Evolutionary conservation across 2,113 vertebrate genomes (phyloP).

Genomic region (Nansenia antarctica): DNA sequence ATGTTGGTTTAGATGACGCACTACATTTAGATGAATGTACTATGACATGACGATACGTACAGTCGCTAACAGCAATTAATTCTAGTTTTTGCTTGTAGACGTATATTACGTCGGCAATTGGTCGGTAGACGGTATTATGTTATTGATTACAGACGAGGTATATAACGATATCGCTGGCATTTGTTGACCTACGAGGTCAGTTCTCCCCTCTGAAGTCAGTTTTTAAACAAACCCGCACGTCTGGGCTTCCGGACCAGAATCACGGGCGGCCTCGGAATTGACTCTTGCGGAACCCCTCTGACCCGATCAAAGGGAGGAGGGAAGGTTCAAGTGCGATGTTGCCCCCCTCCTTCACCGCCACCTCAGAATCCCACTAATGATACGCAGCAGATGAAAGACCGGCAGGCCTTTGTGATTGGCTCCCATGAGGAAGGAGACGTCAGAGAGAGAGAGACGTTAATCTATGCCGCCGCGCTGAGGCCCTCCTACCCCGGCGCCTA

Average conservation of each 20-base stretch:
- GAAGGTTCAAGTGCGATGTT: constrained; percentile 20
- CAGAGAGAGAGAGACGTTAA: constrained; percentile 75
- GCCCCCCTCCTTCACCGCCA: too few relatives aligned
- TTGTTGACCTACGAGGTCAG: background rate
- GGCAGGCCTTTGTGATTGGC: constrained; percentile 56
- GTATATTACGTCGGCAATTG: too few relatives aligned
- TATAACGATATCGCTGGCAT: background rate
- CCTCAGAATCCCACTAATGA: constrained; percentile 61
- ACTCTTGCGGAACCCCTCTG: constrained; percentile 47
- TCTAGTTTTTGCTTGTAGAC: too few relatives aligned
- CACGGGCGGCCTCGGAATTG: constrained; percentile 24
- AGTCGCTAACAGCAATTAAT: too few relatives aligned
- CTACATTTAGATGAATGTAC: too few relatives aligned
- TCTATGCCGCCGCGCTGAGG: constrained; percentile 78
- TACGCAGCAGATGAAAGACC: constrained; percentile 84
- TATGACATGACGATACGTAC: too few relatives aligned
- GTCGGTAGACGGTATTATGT: too few relatives aligned
- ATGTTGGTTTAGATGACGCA: too few relatives aligned
- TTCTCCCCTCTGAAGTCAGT: background rate
- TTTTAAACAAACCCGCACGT: background rate
- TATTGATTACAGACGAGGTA: background rate
- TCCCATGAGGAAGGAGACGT: constrained; percentile 43
- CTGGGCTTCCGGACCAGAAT: too few relatives aligned
- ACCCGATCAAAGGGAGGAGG: constrained; percentile 53
- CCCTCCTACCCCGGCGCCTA: constrained; percentile 64